These are phyloP conservation scores for Hymenopus coronatus DNA, from an alignment of 2,888 invertebrate genomes.

Conservation along the genomic window DNA sequence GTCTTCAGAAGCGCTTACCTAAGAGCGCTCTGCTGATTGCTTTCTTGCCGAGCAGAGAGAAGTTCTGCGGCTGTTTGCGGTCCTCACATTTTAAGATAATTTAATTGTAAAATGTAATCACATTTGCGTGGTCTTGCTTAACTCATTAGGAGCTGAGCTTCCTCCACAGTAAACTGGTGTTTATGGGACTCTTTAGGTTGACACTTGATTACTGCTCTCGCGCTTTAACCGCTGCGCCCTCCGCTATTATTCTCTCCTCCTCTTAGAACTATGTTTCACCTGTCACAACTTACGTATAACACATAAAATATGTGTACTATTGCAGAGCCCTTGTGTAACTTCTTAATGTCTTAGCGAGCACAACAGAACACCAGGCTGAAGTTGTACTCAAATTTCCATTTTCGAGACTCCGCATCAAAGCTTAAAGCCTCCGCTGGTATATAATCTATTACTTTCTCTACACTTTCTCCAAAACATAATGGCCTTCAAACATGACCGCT, in stretches of 20 bases:
- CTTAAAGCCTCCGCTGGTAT: too few relatives aligned
- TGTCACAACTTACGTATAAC: neutral
- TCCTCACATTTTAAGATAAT: neutral
- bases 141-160: neutral
- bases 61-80: too few relatives aligned
- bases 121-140: neutral
- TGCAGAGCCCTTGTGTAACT: neutral
- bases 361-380: neutral
- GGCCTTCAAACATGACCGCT: too few relatives aligned
- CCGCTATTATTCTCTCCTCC: neutral
- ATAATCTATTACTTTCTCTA: too few relatives aligned
- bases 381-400: too few relatives aligned
- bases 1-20: neutral
- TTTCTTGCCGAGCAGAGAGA: neutral
- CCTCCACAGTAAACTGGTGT: neutral
- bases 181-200: neutral
- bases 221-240: neutral
- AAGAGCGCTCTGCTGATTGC: neutral
- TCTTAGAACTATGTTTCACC: neutral
- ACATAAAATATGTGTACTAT: neutral
- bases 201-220: neutral
- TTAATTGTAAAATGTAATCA: neutral
- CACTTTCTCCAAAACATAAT: too few relatives aligned
- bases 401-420: too few relatives aligned
- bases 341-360: too few relatives aligned